Percentiles rank a stretch among this genome's conserved stretches.
These are phyloP conservation scores for Dipodomys ordii DNA, from an alignment of 2,113 vertebrate species.

Conservation along the genomic window DNA sequence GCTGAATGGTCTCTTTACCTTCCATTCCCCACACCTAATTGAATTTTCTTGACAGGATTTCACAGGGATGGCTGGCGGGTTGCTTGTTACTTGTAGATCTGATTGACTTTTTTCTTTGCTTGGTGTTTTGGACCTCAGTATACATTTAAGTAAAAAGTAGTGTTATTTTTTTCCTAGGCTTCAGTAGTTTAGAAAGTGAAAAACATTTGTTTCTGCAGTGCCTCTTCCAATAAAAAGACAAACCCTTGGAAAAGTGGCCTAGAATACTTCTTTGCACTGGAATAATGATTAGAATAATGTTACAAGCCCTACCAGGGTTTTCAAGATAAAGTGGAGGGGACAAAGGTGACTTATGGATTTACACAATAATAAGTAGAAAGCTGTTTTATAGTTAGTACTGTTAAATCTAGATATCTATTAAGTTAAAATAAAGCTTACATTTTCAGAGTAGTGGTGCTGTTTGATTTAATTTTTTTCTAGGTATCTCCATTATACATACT, in stretches of 20 bases:
- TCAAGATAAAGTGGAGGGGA: neutral
- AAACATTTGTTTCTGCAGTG: neutral
- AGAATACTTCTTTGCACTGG: neutral
- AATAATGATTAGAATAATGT: neutral
- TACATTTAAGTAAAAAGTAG: neutral
- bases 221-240: neutral
- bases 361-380: neutral
- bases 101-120: neutral
- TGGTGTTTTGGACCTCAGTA: neutral
- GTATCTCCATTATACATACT: neutral
- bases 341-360: neutral
- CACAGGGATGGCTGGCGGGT: neutral
- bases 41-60: neutral
- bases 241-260: constrained; percentile 30
- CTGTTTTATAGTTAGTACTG: neutral
- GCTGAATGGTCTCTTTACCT: neutral
- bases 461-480: neutral
- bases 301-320: neutral
- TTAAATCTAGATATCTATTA: neutral
- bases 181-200: neutral
- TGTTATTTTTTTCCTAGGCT: neutral
- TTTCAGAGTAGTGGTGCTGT: neutral
- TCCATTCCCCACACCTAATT: neutral
- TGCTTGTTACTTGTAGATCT: neutral
- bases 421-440: neutral